A percentile compares a stretch with the other conserved stretches of the same genome.
These are phyloP conservation scores for Phymastichus coffea DNA, from an alignment of 1,140 invertebrate species.

Conservation along the genomic window DNA sequence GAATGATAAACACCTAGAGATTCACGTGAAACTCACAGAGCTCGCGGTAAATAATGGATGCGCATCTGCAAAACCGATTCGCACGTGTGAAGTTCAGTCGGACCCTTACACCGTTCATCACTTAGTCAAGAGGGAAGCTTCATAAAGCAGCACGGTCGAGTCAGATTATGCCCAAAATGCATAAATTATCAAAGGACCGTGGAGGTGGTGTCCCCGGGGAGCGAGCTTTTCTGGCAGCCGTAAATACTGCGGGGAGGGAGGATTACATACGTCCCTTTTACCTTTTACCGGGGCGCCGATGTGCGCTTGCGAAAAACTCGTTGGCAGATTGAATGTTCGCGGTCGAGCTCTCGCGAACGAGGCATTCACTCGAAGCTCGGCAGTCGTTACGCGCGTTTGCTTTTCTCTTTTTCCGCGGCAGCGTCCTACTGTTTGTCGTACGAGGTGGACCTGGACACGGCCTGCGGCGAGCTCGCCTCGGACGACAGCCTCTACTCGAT, in stretches of 20 bases:
- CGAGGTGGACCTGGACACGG: conserved; percentile 4
- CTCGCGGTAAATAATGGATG: no score
- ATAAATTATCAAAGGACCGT: conserved; percentile 49
- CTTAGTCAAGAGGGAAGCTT: conserved; percentile 22
- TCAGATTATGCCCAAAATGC: conserved; percentile 49
- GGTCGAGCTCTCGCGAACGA: background rate
- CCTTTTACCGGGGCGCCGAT: conserved; percentile 12
- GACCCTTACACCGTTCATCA: no score
- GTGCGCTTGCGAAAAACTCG: conserved; percentile 14
- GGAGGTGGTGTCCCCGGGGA: conserved; percentile 34
- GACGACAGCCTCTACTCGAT: conserved; percentile 74
- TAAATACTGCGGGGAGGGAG: background rate
- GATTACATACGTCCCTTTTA: background rate
- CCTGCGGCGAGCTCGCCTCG: conserved; percentile 66
- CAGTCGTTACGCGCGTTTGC: no score
- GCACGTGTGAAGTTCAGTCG: no score
- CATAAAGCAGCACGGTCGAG: no score
- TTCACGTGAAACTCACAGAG: no score
- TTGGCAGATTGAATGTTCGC: background rate
- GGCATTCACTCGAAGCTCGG: no score
- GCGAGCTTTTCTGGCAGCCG: conserved; percentile 10
- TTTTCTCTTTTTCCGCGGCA: conserved; percentile 15
- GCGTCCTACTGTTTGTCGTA: conserved; percentile 19
- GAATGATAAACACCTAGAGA: no score
- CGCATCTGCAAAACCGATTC: no score